Evolutionary conservation across 2,113 vertebrate species (phyloP).

Genomic region (Sarotherodon lohbergeri): DNA sequence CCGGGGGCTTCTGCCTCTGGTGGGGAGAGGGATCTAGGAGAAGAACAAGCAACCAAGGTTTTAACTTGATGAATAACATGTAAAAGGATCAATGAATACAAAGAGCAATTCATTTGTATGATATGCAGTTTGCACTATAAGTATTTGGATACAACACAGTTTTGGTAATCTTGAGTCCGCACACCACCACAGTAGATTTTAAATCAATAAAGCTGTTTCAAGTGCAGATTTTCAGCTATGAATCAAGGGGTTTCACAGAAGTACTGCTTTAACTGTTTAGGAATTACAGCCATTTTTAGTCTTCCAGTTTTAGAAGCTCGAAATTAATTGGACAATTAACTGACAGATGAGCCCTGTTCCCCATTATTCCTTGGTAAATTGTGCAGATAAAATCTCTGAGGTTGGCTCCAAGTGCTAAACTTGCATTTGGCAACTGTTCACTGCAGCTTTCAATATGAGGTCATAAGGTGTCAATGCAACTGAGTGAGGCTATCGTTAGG

Average conservation of each 20-base stretch:
- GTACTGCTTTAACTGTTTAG: not conserved
- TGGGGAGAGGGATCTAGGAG: conserved; percentile 61
- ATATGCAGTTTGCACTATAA: not conserved
- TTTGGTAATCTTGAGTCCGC: not conserved
- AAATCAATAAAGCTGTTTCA: not conserved
- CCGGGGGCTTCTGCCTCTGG: conserved; percentile 51
- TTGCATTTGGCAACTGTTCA: not conserved
- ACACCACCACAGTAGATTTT: not conserved
- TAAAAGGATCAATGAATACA: not conserved
- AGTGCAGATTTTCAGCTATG: not conserved
- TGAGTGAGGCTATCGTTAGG: not conserved
- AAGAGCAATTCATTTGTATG: not conserved
- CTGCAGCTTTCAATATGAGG: not conserved
- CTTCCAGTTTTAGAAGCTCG: not conserved
- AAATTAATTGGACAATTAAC: not conserved
- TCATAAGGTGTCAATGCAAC: not conserved
- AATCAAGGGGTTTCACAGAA: not conserved
- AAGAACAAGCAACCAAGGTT: not conserved
- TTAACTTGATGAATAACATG: not conserved
- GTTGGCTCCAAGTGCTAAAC: not conserved
- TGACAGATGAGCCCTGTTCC: not conserved
- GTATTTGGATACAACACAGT: not conserved
- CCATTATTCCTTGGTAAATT: not conserved
- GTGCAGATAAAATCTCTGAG: not conserved
- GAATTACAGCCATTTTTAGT: not conserved